phyloP scores from a whole-genome alignment of 2,888 invertebrate species.

The Poecilobothrus nobilitatus region DNA sequence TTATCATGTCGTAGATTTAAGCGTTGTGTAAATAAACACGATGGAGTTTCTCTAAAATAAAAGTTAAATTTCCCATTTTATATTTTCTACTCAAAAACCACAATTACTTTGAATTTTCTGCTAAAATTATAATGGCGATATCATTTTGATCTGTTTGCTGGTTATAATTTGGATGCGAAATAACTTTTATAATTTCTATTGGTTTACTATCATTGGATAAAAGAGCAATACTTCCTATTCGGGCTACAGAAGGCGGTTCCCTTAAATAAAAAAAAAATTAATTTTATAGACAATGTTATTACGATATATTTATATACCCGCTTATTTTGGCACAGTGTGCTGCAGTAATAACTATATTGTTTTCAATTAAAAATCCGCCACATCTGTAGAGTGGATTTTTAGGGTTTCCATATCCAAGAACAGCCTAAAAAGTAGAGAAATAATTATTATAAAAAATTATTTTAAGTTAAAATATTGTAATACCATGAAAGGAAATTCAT shows the following conservation, averaged over 20 bases:
- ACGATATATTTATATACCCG: slow-evolving; percentile 20
- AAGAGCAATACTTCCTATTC: slow-evolving; percentile 22
- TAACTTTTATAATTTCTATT: slow-evolving; percentile 17
- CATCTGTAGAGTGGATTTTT: slow-evolving; percentile 14
- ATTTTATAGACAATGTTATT: neutral
- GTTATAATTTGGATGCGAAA: slow-evolving; percentile 20
- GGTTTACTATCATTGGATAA: slow-evolving; percentile 12
- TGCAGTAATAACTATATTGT: slow-evolving; percentile 21
- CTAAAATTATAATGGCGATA: slow-evolving; percentile 10
- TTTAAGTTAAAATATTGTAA: too few species aligned
- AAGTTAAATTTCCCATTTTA: neutral
- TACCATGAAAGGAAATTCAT: too few species aligned
- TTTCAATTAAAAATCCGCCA: slow-evolving; percentile 21
- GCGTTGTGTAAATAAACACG: neutral
- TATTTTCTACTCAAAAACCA: too few species aligned
- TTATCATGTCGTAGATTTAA: neutral
- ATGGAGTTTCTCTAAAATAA: neutral
- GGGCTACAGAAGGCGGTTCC: slow-evolving; percentile 22
- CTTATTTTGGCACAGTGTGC: slow-evolving; percentile 23
- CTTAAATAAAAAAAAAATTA: slow-evolving; percentile 13
- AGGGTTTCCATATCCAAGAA: too few species aligned
- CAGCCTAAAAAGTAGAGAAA: too few species aligned
- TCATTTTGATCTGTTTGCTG: slow-evolving; percentile 10
- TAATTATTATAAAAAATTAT: too few species aligned
- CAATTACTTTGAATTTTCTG: neutral